Percentiles rank a stretch among this genome's conserved stretches.
phyloP scores from a whole-genome alignment of 2,797 vertebrate genomes.

The Prionace glauca region DNA sequence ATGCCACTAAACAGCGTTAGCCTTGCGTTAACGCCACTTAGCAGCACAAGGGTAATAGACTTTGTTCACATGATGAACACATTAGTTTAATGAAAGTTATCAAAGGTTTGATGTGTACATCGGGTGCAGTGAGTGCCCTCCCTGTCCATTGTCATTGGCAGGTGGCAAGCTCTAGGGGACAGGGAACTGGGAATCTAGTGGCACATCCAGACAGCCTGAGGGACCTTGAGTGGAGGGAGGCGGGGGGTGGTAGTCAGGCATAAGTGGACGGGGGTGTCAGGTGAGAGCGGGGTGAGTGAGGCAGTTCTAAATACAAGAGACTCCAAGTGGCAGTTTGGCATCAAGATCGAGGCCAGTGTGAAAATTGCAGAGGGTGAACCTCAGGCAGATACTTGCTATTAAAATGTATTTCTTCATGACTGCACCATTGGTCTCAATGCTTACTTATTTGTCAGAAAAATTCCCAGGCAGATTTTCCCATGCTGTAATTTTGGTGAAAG shows the following conservation, averaged over 20 bases:
- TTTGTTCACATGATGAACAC: background rate
- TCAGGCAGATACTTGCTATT: background rate
- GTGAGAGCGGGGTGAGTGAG: background rate
- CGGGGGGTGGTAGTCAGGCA: background rate
- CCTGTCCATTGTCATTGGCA: background rate
- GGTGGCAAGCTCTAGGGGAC: too few relatives aligned
- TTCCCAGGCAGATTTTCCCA: background rate
- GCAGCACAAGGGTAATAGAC: background rate
- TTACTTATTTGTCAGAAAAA: background rate
- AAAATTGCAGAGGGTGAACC: background rate
- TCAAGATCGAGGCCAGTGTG: background rate
- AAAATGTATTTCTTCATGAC: background rate
- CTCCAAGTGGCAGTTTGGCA: background rate
- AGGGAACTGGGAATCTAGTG: background rate
- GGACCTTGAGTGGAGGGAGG: background rate
- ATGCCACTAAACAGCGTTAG: background rate
- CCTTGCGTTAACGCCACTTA: background rate
- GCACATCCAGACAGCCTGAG: background rate
- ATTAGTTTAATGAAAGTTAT: slow-evolving; percentile 12
- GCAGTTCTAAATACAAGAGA: background rate
- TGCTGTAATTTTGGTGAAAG: background rate
- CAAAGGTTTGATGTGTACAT: background rate
- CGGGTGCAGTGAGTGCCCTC: background rate
- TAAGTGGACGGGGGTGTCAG: too few relatives aligned
- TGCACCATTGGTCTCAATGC: background rate